Base-by-base conservation (phyloP, 2,113 vertebrate genomes). In the Notarius quadriscutis region DNA sequence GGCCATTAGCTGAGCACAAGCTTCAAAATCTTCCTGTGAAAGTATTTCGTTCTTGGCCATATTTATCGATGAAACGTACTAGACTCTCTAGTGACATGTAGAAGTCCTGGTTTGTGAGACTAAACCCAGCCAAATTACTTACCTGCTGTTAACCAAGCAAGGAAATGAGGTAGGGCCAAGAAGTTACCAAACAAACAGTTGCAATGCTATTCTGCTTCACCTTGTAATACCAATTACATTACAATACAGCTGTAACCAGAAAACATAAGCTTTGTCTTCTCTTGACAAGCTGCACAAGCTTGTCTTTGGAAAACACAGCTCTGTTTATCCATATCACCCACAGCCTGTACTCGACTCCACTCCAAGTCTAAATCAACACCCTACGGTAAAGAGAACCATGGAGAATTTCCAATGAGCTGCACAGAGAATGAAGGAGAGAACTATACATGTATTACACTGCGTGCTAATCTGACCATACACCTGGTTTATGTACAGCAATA, bases 241-340 rank as follows among this genome's bases (percentile, higher is more conserved):
- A 41, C 9, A 55, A 6, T 22, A 20, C 83, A 81, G n/a, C 51
- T 79, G 65, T 84, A 57, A 50, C 55, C 27, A n/a, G 18, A 77
- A 77, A 69, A 57, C 30, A 34, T 48, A 84, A 48, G 58, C 50
- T 15, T 25, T 85, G 27, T 60, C 79, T 84, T 84, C 51, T 75
- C 14, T 34, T 4, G 25, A 63, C 72, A 62, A 88, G 25, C 53
- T 92, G 67, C 90, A 85, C 83, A 75, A 17, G 30, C n/a, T 22
- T 10, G 15, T 74, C 71, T 74, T 69, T 48, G 12, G 18, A 11
- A 74, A 74, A 22, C 71, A 48, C 71, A 48, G 20, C 72, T 75
- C 72, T 50, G 72, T 75, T 75, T 22, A 75, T 75, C 41, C 72
- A 25, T 60, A 57, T 88, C 85, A 79, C 63, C 77, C 86, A 74